Evolutionary conservation across 2,113 vertebrate genomes (phyloP), one percentile per base, ranked within the genome.

Genomic region (Chaetops frenatus): DNA sequence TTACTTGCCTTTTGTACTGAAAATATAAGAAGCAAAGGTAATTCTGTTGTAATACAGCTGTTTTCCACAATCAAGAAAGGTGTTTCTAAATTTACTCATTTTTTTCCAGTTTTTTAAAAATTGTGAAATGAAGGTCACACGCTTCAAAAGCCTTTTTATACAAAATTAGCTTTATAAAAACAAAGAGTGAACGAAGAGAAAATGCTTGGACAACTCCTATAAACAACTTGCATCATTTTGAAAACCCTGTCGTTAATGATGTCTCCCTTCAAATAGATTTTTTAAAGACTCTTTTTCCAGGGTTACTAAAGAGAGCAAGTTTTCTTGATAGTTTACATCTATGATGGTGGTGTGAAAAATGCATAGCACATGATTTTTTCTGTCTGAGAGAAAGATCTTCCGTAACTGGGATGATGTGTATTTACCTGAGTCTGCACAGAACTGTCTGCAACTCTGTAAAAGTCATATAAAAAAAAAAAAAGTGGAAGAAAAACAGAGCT

Each of bases 1-100:
- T 96, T 95, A 85, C 92, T 92, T 92, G 74, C 35, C 71, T 96
- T 96, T 96, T 97, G 81, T 95, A 96, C 90, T 4, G 40, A 92
- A 85, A 83, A 88, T 76, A 12, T 2, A 58, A 93, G 76, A 92
- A 96, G 24, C 71, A 69, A 92, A 96, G 92, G 45, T 70, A 57
- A 84, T 97, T 67, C 77, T 88, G 54, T 85, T 95, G 71, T 88
- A 61, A 58, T 94, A 38, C 71, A 88, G 23, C 35, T 53, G 29
- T 88, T 97, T 92, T 96, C 89, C 86, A 84, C 77, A 92, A 78
- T 50, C 28, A 5, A 90, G n/a, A 81, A 92, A 61, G 70, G 36
- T 54, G 29, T 94, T 96, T 95, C 65, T 77, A 78, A 82, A 90
- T 86, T 88, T 62, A 29, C 56, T 94, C 53, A 44, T 79, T 61